These are phyloP conservation scores for Engraulis encrasicolus DNA, from an alignment of 2,113 vertebrate species.

Conservation along the genomic window DNA sequence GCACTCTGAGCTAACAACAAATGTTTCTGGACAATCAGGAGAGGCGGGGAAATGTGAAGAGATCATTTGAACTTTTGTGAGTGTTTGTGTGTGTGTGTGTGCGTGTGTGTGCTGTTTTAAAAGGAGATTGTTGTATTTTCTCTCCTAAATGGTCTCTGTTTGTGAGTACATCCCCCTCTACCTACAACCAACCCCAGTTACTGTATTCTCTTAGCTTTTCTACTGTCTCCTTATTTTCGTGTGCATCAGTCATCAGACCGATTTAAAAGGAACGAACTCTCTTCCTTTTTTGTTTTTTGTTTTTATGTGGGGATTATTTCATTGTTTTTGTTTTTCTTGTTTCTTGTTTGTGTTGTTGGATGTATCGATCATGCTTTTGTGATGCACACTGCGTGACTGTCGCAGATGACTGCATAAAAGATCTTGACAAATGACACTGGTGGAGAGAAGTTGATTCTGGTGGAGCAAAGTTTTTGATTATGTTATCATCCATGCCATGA, in stretches of 20 bases:
- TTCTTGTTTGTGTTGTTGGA: not conserved
- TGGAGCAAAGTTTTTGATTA: no score
- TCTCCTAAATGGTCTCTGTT: not conserved
- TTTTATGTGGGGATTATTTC: conserved; percentile 48
- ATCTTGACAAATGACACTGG: not conserved
- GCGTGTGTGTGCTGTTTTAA: conserved; percentile 6
- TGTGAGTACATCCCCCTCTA: not conserved
- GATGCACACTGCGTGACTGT: conserved; percentile 14
- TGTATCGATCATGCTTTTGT: conserved; percentile 18
- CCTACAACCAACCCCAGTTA: no score
- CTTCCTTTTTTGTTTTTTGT: not conserved
- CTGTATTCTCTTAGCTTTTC: not conserved
- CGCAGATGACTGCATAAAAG: conserved; percentile 1
- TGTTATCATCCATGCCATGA: not conserved
- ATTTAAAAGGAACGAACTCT: not conserved
- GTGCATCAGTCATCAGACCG: not conserved
- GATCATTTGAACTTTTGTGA: not conserved
- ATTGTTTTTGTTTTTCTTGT: conserved; percentile 21
- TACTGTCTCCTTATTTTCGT: not conserved
- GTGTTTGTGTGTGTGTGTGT: conserved; percentile 16
- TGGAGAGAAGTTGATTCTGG: not conserved
- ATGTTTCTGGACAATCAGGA: not conserved
- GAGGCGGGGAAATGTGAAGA: not conserved
- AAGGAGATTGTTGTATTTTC: conserved; percentile 8
- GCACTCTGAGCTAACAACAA: not conserved